Evolutionary conservation across 1,140 invertebrate species (phyloP).

Genomic region (Drosophila punjabiensis): DNA sequence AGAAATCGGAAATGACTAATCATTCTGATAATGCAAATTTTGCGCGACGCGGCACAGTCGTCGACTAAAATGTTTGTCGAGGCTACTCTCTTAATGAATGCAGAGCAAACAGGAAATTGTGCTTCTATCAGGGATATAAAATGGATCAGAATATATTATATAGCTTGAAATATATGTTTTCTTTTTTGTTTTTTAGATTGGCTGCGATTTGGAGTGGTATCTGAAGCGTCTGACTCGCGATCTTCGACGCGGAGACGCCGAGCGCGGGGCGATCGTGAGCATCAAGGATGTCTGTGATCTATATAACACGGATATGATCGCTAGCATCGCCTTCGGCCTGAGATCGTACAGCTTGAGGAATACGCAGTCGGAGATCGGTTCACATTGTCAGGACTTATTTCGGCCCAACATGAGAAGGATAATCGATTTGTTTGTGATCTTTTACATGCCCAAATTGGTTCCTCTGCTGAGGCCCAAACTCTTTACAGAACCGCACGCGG

Average conservation of each 20-base stretch:
- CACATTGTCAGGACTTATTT: slow-evolving; percentile 86
- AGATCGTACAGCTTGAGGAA: slow-evolving; percentile 87
- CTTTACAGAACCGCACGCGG: slow-evolving; percentile 60
- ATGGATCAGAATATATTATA: background rate
- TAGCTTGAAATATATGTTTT: background rate
- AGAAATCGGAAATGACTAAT: slow-evolving; percentile 20
- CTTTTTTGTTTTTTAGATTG: slow-evolving; percentile 40
- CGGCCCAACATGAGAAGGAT: slow-evolving; percentile 86
- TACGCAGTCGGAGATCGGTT: slow-evolving; percentile 85
- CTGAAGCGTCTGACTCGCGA: slow-evolving; percentile 70
- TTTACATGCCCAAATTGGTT: slow-evolving; percentile 85
- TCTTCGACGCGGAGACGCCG: slow-evolving; percentile 58
- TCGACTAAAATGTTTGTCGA: slow-evolving; percentile 2
- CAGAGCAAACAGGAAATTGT: background rate
- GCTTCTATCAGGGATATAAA: background rate
- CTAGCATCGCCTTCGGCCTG: slow-evolving; percentile 88
- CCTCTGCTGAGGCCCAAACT: slow-evolving; percentile 63
- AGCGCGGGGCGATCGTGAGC: slow-evolving; percentile 67
- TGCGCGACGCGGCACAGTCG: background rate
- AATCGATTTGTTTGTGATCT: slow-evolving; percentile 86
- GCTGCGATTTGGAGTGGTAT: slow-evolving; percentile 77
- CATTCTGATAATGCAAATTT: slow-evolving; percentile 22
- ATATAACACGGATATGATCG: slow-evolving; percentile 88
- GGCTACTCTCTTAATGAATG: background rate
- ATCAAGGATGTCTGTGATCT: slow-evolving; percentile 86